These are phyloP conservation scores for Lasioglossum malachurum DNA, from an alignment of 2,888 invertebrate genomes.

Conservation along the genomic window DNA sequence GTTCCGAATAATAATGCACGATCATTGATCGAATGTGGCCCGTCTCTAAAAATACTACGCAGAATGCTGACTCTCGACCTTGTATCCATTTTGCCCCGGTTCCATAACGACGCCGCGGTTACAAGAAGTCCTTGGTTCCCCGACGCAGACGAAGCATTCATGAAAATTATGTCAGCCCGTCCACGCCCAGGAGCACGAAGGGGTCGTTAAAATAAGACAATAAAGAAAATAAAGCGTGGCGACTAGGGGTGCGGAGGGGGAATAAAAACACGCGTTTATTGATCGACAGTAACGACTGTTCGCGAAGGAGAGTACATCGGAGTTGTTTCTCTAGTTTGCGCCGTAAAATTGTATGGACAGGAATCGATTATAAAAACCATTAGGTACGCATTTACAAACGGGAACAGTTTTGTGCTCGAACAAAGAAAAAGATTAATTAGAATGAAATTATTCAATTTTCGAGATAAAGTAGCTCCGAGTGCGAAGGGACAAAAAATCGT, in stretches of 20 bases:
- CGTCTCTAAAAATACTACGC: not conserved
- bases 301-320: not conserved
- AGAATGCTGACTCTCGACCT: slow-evolving; percentile 7
- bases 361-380: not conserved
- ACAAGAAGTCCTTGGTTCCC: slow-evolving; percentile 1
- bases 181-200: slow-evolving; percentile 32
- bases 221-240: not conserved
- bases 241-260: not conserved
- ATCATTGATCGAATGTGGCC: not conserved
- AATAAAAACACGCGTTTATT: slow-evolving; percentile 26
- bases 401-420: too few species aligned
- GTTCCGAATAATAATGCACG: not conserved
- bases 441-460: too few species aligned
- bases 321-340: slow-evolving; percentile 24
- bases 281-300: slow-evolving; percentile 35
- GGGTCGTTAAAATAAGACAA: slow-evolving; percentile 33
- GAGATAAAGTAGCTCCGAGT: too few species aligned
- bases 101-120: slow-evolving; percentile 15
- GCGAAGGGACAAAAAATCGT: too few species aligned
- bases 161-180: slow-evolving; percentile 43
- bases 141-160: slow-evolving; percentile 29
- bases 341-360: slow-evolving; percentile 23
- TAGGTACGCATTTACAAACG: too few species aligned
- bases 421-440: too few species aligned
- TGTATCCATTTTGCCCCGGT: not conserved